A percentile compares a stretch with the other conserved stretches of the same genome.
phyloP scores from a whole-genome alignment of 2,888 invertebrate species.

The Thymelicus lineola region DNA sequence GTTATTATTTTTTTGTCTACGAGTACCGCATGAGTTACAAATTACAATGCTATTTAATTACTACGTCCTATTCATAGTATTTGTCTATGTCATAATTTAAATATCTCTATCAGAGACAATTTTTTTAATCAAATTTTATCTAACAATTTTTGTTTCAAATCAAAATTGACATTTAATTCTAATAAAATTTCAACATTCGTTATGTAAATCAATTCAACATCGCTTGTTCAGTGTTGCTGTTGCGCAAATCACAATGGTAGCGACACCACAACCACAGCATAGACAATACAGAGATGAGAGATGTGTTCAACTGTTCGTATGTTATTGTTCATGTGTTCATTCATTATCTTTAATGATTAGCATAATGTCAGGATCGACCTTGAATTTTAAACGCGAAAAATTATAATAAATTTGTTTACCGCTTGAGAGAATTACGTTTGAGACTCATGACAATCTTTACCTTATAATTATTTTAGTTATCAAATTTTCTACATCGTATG shows the following conservation, averaged over 20 bases:
- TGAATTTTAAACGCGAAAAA: slow-evolving; percentile 27
- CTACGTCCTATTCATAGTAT: too few relatives aligned
- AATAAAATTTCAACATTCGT: slow-evolving; percentile 16
- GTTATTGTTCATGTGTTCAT: slow-evolving; percentile 4
- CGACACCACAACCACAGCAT: slow-evolving; percentile 2
- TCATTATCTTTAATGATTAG: slow-evolving; percentile 19
- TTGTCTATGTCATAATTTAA: too few relatives aligned
- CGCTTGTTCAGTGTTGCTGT: slow-evolving; percentile 40
- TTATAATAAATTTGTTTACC: neutral
- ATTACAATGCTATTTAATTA: too few relatives aligned
- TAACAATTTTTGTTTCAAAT: slow-evolving; percentile 38
- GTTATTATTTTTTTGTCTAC: too few relatives aligned
- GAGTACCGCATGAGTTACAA: too few relatives aligned
- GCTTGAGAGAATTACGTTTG: neutral
- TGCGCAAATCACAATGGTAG: slow-evolving; percentile 38
- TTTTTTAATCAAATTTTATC: too few relatives aligned
- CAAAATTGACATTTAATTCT: slow-evolving; percentile 8
- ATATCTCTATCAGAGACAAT: too few relatives aligned
- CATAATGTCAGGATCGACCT: slow-evolving; percentile 27
- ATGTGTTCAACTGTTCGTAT: slow-evolving; percentile 17
- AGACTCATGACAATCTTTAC: neutral
- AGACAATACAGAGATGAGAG: slow-evolving; percentile 16
- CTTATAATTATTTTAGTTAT: too few relatives aligned
- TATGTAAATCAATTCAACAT: slow-evolving; percentile 18
- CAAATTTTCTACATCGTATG: neutral